Conservation (phyloP, 2,888 invertebrate genomes). For the Metellina segmentata region DNA sequence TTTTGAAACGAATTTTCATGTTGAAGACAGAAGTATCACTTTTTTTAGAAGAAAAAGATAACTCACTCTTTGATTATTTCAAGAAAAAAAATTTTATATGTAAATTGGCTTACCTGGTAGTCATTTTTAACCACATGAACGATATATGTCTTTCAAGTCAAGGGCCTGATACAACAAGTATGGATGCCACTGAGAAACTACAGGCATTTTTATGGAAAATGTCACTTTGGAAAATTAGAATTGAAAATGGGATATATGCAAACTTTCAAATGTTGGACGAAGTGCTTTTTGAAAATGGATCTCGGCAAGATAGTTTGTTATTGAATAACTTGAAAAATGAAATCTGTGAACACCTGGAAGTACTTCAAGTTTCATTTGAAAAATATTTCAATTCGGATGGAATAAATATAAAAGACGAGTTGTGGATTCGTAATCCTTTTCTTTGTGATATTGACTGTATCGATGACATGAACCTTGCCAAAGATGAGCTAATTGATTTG, state of each 20-base stretch:
- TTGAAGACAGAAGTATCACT: conserved; percentile 55
- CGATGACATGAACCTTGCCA: conserved; percentile 62
- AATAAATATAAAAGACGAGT: conserved; percentile 63
- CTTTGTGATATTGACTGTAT: conserved; percentile 57
- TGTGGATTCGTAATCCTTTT: conserved; percentile 64
- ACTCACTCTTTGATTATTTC: conserved; percentile 70
- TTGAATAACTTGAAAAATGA: conserved; percentile 56
- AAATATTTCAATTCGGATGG: conserved; percentile 42
- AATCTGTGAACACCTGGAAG: too few species aligned
- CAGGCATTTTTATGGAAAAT: conserved; percentile 70
- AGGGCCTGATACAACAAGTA: conserved; percentile 66
- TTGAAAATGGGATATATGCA: conserved; percentile 67
- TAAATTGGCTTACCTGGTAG: conserved; percentile 70
- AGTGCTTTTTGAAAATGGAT: conserved; percentile 59
- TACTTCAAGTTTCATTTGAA: neutral
- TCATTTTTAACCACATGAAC: conserved; percentile 67
- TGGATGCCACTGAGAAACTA: conserved; percentile 69
- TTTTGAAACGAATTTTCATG: conserved; percentile 57
- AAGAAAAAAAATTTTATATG: conserved; percentile 70
- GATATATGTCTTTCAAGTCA: conserved; percentile 68
- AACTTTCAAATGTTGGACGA: conserved; percentile 70
- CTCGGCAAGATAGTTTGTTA: conserved; percentile 54
- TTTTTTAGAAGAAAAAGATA: conserved; percentile 63
- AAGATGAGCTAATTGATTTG: conserved; percentile 61
- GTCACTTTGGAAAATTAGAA: conserved; percentile 67